phyloP scores from a whole-genome alignment of 2,888 invertebrate species.

The Chymomyza amoena region DNA sequence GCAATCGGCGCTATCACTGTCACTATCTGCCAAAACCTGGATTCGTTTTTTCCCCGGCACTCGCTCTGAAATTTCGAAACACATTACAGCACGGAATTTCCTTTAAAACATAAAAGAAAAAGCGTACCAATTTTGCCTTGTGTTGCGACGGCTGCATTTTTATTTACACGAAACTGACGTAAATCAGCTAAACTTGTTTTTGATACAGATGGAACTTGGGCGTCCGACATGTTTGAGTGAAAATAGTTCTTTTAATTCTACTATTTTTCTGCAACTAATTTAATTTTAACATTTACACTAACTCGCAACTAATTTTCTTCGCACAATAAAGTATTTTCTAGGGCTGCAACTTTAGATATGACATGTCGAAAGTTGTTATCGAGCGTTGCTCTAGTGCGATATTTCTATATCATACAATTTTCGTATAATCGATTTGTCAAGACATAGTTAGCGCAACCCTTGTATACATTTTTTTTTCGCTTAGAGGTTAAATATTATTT shows the following conservation, averaged over 20 bases:
- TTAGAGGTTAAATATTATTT: slow-evolving; percentile 45
- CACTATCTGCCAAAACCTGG: slow-evolving; percentile 76
- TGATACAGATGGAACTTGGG: slow-evolving; percentile 52
- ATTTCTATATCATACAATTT: slow-evolving; percentile 7
- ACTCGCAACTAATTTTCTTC: neutral
- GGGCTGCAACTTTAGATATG: neutral
- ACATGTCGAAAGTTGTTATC: neutral
- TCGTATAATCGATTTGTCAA: slow-evolving; percentile 13
- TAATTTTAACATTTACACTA: neutral
- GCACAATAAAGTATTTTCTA: neutral
- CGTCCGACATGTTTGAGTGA: slow-evolving; percentile 65
- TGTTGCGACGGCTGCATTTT: slow-evolving; percentile 49
- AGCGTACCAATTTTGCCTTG: slow-evolving; percentile 59
- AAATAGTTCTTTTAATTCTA: neutral
- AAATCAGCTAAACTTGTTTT: slow-evolving; percentile 74
- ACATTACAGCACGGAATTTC: neutral
- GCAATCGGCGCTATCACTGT: slow-evolving; percentile 73
- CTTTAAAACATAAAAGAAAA: slow-evolving; percentile 9
- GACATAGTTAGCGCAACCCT: slow-evolving; percentile 35
- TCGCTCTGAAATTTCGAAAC: slow-evolving; percentile 56
- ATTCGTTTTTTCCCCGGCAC: slow-evolving; percentile 78
- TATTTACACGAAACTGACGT: slow-evolving; percentile 76
- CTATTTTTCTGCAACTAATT: neutral
- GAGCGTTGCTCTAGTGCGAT: neutral
- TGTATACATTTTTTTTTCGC: slow-evolving; percentile 46